Evolutionary conservation across 2,113 vertebrate species (phyloP).

Genomic region (Amblyornis subalaris): DNA sequence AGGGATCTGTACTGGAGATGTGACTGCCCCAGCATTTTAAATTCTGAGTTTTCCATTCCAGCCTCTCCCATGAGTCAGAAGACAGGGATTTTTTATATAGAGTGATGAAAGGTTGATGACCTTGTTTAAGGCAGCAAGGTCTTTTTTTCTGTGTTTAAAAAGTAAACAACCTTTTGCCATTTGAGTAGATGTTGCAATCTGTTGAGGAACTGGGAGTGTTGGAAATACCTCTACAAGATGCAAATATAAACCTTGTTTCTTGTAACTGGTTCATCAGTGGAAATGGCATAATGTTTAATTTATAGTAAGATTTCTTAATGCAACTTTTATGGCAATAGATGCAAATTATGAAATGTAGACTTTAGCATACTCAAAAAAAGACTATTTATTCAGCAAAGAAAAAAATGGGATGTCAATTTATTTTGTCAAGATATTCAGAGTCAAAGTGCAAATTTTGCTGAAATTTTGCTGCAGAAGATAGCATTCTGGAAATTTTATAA

Average conservation of each 20-base stretch:
- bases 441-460: background rate
- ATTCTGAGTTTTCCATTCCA: background rate
- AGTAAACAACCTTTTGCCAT: background rate
- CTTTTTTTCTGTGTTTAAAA: background rate
- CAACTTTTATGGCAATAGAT: background rate
- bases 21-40: background rate
- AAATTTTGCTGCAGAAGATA: background rate
- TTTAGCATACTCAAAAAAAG: background rate
- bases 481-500: background rate
- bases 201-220: background rate
- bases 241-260: background rate
- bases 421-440: background rate
- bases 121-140: background rate
- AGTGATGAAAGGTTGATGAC: background rate
- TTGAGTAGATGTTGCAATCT: background rate
- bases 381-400: background rate
- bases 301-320: background rate
- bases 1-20: background rate
- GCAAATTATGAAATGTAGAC: background rate
- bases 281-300: background rate
- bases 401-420: background rate
- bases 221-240: background rate
- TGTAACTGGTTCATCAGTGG: background rate
- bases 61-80: background rate
- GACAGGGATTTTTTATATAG: background rate